phyloP scores from a whole-genome alignment of 2,113 vertebrate genomes.

The Cranoglanis bouderius region DNA sequence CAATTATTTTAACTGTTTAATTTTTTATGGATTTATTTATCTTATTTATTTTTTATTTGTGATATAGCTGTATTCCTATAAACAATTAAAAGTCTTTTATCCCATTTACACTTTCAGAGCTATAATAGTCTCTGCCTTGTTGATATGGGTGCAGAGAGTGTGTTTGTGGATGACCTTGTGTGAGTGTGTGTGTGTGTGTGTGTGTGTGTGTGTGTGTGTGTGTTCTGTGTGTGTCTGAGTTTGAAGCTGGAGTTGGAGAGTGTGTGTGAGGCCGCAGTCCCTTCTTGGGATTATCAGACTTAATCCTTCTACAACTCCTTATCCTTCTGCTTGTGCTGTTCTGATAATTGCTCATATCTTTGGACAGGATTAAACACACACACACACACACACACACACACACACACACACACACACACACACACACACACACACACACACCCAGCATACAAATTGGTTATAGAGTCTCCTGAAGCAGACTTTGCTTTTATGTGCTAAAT shows the following conservation, averaged over 20 bases:
- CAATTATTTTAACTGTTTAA: neutral
- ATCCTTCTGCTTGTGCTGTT: constrained; percentile 44
- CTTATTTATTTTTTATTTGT: neutral
- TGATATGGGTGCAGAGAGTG: neutral
- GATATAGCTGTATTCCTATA: neutral
- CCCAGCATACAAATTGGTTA: constrained; percentile 43
- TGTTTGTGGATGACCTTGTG: constrained; percentile 25
- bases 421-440: constrained; percentile 33
- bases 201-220: neutral
- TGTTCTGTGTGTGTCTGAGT: neutral
- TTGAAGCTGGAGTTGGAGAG: constrained; percentile 10
- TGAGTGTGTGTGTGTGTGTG: neutral
- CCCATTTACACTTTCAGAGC: neutral
- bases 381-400: constrained; percentile 25
- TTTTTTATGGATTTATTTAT: neutral
- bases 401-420: constrained; percentile 23
- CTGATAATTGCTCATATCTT: constrained; percentile 52
- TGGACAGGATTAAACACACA: constrained; percentile 34
- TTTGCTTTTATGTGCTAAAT: neutral
- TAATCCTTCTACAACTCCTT: constrained; percentile 39
- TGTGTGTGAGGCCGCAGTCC: constrained; percentile 40
- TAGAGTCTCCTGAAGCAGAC: constrained; percentile 11
- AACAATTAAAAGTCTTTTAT: neutral
- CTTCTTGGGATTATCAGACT: constrained; percentile 39
- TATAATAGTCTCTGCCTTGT: neutral